Percentiles rank a stretch among this genome's conserved stretches.
Conservation (phyloP, 37 sponge, comb jelly and placozoan species). For the Oopsacas minuta region DNA sequence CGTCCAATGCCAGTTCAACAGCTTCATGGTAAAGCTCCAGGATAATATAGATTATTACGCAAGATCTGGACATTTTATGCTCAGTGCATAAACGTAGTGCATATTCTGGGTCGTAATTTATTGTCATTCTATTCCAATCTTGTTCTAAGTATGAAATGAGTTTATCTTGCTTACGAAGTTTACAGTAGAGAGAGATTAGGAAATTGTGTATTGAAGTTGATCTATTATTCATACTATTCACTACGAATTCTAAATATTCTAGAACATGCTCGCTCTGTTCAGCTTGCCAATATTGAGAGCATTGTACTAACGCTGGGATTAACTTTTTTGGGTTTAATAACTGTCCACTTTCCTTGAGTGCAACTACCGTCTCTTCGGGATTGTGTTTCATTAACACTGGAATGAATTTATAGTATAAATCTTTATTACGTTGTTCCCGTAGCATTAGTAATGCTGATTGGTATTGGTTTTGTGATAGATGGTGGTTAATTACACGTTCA, state of each 20-base stretch:
- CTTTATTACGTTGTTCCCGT: constrained; percentile 30
- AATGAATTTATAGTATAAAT: constrained; percentile 75
- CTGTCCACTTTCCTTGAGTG: constrained; percentile 44
- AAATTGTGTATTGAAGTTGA: constrained; percentile 86
- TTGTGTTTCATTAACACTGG: constrained; percentile 67
- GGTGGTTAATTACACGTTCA: constrained; percentile 68
- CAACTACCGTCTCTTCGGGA: constrained; percentile 58
- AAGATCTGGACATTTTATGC: constrained; percentile 44
- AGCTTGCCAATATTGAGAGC: constrained; percentile 29
- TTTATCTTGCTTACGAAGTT: constrained; percentile 28
- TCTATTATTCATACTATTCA: constrained; percentile 32
- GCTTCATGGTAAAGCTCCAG: constrained; percentile 85
- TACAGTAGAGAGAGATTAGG: constrained; percentile 70
- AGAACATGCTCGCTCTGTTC: constrained; percentile 20
- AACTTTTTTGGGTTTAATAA: constrained; percentile 56
- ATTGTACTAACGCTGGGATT: constrained; percentile 80
- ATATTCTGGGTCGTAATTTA: constrained; percentile 68
- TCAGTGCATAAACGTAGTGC: constrained; percentile 86
- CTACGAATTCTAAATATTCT: constrained; percentile 80
- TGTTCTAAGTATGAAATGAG: constrained; percentile 40
- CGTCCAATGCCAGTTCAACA: constrained; percentile 69
- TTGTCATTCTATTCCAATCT: constrained; percentile 17
- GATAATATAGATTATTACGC: constrained; percentile 77
- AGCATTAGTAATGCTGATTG: constrained; percentile 56
- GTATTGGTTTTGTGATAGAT: constrained; percentile 59